Conservation (phyloP, 2,113 vertebrate genomes). For the Hippocampus comes region DNA sequence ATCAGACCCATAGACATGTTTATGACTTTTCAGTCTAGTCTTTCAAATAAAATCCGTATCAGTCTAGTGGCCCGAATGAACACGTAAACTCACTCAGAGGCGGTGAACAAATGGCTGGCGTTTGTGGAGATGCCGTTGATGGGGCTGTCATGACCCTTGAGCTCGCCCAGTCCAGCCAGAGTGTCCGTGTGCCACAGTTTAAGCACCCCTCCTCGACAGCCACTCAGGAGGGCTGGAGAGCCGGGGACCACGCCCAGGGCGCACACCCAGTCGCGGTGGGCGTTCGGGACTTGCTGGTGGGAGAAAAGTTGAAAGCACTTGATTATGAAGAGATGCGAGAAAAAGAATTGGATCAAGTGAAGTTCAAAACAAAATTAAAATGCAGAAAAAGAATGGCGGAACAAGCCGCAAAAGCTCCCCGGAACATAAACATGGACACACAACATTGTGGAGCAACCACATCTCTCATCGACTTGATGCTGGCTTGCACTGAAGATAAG, state of each 20-base stretch:
- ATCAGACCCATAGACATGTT: too few relatives aligned
- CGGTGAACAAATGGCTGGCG: constrained; percentile 90
- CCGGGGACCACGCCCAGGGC: constrained; percentile 84
- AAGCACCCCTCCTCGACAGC: constrained; percentile 87
- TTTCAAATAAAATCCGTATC: too few relatives aligned
- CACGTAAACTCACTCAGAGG: constrained; percentile 84
- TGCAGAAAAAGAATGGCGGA: background rate
- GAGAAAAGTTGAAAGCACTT: background rate
- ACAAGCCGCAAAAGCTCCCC: too few relatives aligned
- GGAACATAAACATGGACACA: too few relatives aligned
- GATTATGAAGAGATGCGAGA: background rate
- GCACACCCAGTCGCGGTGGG: constrained; percentile 96
- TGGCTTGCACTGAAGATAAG: too few relatives aligned
- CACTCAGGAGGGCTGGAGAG: constrained; percentile 80
- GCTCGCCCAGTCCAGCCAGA: constrained; percentile 78
- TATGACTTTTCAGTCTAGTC: too few relatives aligned
- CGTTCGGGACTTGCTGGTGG: constrained; percentile 91
- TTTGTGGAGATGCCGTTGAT: constrained; percentile 93
- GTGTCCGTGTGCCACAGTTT: constrained; percentile 91
- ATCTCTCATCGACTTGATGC: too few relatives aligned
- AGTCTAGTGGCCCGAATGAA: background rate
- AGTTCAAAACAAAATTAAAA: background rate
- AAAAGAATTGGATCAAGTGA: background rate
- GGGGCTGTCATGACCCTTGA: constrained; percentile 91
- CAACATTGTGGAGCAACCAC: too few relatives aligned